These are phyloP conservation scores for Myotis pilosus DNA, from an alignment of 2,797 vertebrate genomes.

Conservation along the genomic window DNA sequence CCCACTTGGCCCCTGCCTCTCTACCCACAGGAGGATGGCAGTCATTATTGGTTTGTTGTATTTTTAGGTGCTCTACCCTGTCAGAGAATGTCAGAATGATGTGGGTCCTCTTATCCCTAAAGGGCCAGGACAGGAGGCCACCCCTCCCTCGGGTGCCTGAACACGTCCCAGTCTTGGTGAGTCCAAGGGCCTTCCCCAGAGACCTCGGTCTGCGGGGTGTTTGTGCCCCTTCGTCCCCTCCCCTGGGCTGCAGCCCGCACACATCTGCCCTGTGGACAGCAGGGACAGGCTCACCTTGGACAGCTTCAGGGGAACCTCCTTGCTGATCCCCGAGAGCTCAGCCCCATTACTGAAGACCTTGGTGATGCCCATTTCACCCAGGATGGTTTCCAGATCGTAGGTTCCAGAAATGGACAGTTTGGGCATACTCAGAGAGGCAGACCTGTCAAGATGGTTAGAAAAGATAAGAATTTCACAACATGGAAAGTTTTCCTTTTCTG, in stretches of 20 bases:
- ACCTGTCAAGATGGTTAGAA: conserved; percentile 19
- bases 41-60: no score
- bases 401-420: conserved; percentile 81
- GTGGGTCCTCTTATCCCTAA: no score
- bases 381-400: conserved; percentile 72
- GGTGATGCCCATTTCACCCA: conserved; percentile 80
- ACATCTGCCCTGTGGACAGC: rapidly evolving
- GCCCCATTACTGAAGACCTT: conserved; percentile 78
- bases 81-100: no score
- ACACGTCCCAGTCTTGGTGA: background rate
- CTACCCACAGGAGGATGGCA: no score
- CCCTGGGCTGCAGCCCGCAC: rapidly evolving
- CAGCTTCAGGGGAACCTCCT: conserved; percentile 56
- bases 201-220: rapidly evolving
- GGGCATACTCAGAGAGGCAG: conserved; percentile 74
- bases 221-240: background rate
- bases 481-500: background rate
- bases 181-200: rapidly evolving
- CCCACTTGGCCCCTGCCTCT: no score
- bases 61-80: no score
- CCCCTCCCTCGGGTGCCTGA: background rate
- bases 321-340: conserved; percentile 81
- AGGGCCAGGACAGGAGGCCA: background rate
- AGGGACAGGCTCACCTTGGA: conserved; percentile 73
- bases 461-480: background rate